Conservation (phyloP, 1,140 invertebrate genomes). For the Saccostrea glomerata region DNA sequence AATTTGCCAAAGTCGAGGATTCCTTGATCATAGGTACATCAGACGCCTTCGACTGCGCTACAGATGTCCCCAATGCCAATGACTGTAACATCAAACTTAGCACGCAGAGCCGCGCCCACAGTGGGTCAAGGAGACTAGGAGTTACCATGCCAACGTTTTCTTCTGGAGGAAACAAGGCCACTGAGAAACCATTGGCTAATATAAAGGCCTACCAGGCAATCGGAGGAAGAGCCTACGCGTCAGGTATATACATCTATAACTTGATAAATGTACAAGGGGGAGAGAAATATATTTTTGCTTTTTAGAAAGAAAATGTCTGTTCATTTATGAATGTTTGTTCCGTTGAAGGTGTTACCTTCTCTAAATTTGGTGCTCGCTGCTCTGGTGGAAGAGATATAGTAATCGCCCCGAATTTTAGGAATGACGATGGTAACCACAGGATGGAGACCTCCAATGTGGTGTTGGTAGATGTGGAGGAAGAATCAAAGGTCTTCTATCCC, state of each 20-base stretch:
- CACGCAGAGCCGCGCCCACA: slow-evolving; percentile 41
- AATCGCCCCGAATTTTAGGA: slow-evolving; percentile 61
- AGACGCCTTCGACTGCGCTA: slow-evolving; percentile 58
- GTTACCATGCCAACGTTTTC: slow-evolving; percentile 64
- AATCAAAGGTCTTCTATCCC: slow-evolving; percentile 61
- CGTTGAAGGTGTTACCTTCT: slow-evolving; percentile 24
- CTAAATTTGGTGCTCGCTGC: slow-evolving; percentile 16
- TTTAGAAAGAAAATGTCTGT: too few relatives aligned
- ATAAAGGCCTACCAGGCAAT: slow-evolving; percentile 70
- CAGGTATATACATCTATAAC: slow-evolving; percentile 42
- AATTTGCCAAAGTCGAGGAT: slow-evolving; percentile 60
- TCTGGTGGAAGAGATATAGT: slow-evolving; percentile 18
- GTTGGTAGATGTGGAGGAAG: slow-evolving; percentile 55
- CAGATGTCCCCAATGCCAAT: slow-evolving; percentile 52
- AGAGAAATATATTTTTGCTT: too few relatives aligned
- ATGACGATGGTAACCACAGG: slow-evolving; percentile 71
- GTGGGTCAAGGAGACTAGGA: slow-evolving; percentile 52
- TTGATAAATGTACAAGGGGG: too few relatives aligned
- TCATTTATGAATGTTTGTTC: neutral
- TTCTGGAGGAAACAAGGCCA: slow-evolving; percentile 66
- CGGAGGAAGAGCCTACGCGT: slow-evolving; percentile 55
- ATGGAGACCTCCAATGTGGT: slow-evolving; percentile 48
- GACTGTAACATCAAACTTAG: slow-evolving; percentile 58
- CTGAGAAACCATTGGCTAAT: slow-evolving; percentile 62
- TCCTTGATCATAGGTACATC: slow-evolving; percentile 66